Evolutionary conservation across 2,888 invertebrate genomes (phyloP).

Genomic region (Apomyelois bistriatella): DNA sequence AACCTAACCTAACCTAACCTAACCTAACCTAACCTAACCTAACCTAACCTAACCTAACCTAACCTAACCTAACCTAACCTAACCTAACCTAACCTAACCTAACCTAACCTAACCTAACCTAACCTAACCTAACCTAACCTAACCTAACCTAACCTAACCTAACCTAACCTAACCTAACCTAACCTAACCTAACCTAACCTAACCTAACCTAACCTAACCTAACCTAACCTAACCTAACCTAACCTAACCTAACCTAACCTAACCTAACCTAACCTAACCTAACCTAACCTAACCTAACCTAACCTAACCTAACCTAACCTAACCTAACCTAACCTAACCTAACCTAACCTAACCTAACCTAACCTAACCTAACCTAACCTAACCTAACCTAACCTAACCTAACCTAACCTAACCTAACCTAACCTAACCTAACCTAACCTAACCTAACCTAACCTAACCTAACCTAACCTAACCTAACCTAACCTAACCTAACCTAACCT

Average conservation of each 20-base stretch:
- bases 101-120: constrained; percentile 8
- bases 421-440: neutral
- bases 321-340: constrained; percentile 19
- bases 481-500: neutral
- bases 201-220: constrained; percentile 18
- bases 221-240: constrained; percentile 13
- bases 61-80: constrained; percentile 17
- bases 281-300: constrained; percentile 23
- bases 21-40: constrained; percentile 18
- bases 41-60: constrained; percentile 20
- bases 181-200: constrained; percentile 17
- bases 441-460: neutral
- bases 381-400: constrained; percentile 22
- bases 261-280: constrained; percentile 26
- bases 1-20: constrained; percentile 24
- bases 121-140: constrained; percentile 7
- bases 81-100: constrained; percentile 12
- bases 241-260: constrained; percentile 21
- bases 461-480: neutral
- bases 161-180: constrained; percentile 15
- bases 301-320: constrained; percentile 25
- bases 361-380: constrained; percentile 20
- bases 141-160: constrained; percentile 10
- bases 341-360: constrained; percentile 20
- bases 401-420: constrained; percentile 23